Evolutionary conservation across 2,888 invertebrate species (phyloP), one percentile per base, ranked within the genome.

Genomic region (Parnassius mnemosyne): DNA sequence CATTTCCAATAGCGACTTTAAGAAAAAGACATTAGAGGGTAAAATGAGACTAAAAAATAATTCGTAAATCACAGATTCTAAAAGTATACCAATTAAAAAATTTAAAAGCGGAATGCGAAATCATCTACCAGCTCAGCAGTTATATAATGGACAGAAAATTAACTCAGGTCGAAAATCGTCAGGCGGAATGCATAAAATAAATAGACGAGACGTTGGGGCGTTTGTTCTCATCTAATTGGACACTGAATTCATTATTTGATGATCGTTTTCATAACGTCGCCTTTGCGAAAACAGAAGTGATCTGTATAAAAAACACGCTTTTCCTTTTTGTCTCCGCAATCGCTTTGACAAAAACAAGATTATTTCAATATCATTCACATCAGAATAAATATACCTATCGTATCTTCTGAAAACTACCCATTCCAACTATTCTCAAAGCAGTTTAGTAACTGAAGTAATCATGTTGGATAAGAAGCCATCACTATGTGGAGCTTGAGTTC

Each of bases 121-220:
- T 69, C 62, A 70, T 75, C 69, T 67, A 68, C 66, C 72, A 70
- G 62, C 64, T 68, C 69, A 70, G 75, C 73, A 77, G 78, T 81
- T 80, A 76, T 77, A 78, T 78, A 80, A 83, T 81, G 75, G 76
- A 54, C 73, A 73, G 71, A 77, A 76, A 79, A 84, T 83, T 84
- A 83, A 81, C 77, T 77, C 70, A 66, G 66, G 68, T 75, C 74
- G 74, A 76, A 81, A 83, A 78, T 76, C 78, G 75, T 65, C 72
- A 71, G 69, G 66, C 66, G 74, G 78, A 81, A 84, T 79, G 71
- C 75, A 79, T 83, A 77, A 83, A 84, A 81, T 81, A 82, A 78
- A 81, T 79, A 77, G 75, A 64, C 65, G 63, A 69, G 65, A 53
- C 46, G 73, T 69, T 56, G 44, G 66, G 50, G 61, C 61, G 56